Base-by-base conservation (phyloP, 2,113 vertebrate species). In the Eclectus roratus region DNA sequence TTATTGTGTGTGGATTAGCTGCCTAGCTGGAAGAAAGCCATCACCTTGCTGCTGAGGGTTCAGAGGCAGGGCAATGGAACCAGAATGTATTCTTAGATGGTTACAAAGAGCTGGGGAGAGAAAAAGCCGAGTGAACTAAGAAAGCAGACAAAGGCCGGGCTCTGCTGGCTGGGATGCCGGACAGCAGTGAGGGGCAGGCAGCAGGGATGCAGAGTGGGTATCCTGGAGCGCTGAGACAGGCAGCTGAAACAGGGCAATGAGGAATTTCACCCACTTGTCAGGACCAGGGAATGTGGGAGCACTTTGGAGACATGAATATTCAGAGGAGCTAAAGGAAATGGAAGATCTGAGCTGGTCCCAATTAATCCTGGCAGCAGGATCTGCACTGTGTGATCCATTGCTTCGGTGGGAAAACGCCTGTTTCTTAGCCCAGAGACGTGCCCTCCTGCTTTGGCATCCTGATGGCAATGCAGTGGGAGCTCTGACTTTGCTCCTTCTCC, bases 1-100 rank as follows among this genome's bases (percentile, higher is more conserved):
- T n/a, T 44, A 11, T 74, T 96, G 71, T 76, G 79, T 66, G 43
- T 44, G 94, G 70, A 81, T 95, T 89, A 91, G 89, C 83, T 80
- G 93, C 88, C 64, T 60, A 6, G 68, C 86, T 95, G 93, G 93
- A 94, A 86, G 72, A 73, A 78, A 88, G 93, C 94, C 77, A 80
- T 92, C 77, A 52, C 93, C 87, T 91, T 73, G 29, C 71, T 83
- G 85, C 50, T 2, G 16, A 20, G 77, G 73, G 91, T 92, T 92
- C 94, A 91, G 80, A 92, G 89, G 25, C 0, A 0, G 96, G 91
- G 88, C 93, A 84, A 3, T 63, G 72, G 84, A 91, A 89, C 80
- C 63, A 52, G 83, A 73, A 70, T 63, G 53, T 73, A 25, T 91
- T 73, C 83, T 63, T 46, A 77, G 77, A 61, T 66, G 65, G 80